Conservation (phyloP, 2,797 vertebrate species). For the Phataginus tricuspis region DNA sequence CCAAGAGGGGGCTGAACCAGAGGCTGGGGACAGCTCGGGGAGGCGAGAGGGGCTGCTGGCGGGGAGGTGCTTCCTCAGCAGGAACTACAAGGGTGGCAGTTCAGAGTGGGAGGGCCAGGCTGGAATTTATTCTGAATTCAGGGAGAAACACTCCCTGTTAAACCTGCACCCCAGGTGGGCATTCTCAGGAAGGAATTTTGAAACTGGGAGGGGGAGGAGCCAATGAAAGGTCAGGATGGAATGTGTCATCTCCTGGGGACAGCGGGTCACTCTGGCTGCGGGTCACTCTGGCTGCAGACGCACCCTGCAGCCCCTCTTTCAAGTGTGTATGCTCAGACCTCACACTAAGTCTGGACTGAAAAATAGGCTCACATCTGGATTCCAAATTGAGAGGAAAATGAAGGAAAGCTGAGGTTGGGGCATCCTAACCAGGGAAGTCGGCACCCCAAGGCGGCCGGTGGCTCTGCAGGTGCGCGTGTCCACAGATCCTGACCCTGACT, state of each 20-base stretch:
- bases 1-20: neutral
- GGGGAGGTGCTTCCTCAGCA: neutral
- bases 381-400: neutral
- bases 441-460: neutral
- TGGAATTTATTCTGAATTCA: neutral
- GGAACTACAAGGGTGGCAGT: neutral
- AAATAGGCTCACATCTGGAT: neutral
- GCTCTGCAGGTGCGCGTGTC: neutral
- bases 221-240: neutral
- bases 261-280: neutral
- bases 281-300: neutral
- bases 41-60: no score
- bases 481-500: neutral
- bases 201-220: neutral
- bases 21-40: no score
- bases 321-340: neutral
- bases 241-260: neutral
- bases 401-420: neutral
- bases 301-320: neutral
- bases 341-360: neutral
- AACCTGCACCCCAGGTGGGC: neutral
- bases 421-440: neutral
- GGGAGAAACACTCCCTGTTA: neutral
- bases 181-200: neutral
- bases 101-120: neutral